A percentile compares a stretch with the other conserved stretches of the same genome.
These are phyloP conservation scores for Hoplostethus atlanticus DNA, from an alignment of 2,797 vertebrate genomes.

Conservation along the genomic window DNA sequence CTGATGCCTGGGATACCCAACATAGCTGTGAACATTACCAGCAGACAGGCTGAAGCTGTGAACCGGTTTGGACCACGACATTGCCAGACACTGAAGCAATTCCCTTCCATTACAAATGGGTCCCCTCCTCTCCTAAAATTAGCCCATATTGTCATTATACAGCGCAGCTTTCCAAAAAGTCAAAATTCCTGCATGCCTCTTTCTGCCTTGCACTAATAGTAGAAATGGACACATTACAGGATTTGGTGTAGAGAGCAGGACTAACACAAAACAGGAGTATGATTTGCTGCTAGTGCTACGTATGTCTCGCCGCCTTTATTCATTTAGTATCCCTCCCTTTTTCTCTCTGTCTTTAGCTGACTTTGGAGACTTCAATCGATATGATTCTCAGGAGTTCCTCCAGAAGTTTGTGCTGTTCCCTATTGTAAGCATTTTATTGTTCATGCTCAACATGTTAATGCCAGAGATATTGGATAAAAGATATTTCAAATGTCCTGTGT, in stretches of 20 bases:
- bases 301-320: background rate
- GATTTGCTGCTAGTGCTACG: background rate
- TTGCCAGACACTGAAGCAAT: constrained; percentile 70
- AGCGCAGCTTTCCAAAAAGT: constrained; percentile 36
- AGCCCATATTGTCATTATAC: constrained; percentile 55
- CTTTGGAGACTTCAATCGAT: constrained; percentile 97
- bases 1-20: constrained; percentile 70
- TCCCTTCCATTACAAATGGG: constrained; percentile 63
- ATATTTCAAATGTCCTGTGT: background rate
- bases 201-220: constrained; percentile 34
- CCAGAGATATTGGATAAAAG: background rate
- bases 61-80: constrained; percentile 52
- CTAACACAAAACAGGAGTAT: no score
- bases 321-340: constrained; percentile 9
- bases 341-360: constrained; percentile 85
- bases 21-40: constrained; percentile 74
- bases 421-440: constrained; percentile 87
- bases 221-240: constrained; percentile 26
- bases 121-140: constrained; percentile 70
- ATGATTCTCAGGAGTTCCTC: constrained; percentile 98
- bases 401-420: constrained; percentile 97
- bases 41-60: constrained; percentile 63
- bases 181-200: constrained; percentile 33
- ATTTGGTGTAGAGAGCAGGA: constrained; percentile 17
- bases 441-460: background rate